phyloP scores from a whole-genome alignment of 2,113 vertebrate species.

The Chionis minor region DNA sequence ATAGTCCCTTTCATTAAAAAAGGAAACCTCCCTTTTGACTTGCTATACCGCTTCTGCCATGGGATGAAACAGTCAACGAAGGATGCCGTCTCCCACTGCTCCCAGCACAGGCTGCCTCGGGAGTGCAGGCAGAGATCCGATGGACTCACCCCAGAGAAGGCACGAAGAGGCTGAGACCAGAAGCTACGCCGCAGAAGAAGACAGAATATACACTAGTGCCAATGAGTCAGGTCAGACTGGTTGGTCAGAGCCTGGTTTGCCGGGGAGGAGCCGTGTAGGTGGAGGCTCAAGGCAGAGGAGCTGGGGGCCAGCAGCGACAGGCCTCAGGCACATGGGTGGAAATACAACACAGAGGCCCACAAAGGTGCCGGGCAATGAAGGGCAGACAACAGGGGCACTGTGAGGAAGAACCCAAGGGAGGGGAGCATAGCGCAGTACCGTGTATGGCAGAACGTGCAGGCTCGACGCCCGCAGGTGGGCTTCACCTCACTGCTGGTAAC shows the following conservation, averaged over 20 bases:
- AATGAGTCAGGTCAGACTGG: too few species aligned
- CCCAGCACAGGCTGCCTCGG: background rate
- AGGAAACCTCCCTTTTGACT: background rate
- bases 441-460: rapidly evolving
- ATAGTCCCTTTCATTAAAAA: background rate
- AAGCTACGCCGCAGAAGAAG: too few species aligned
- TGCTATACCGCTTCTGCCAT: background rate
- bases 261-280: background rate
- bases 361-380: rapidly evolving
- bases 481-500: background rate
- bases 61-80: background rate
- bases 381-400: too few species aligned
- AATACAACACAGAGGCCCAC: background rate
- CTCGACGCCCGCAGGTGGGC: rapidly evolving
- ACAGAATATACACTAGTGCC: rapidly evolving
- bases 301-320: too few species aligned
- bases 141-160: background rate
- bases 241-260: background rate
- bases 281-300: background rate
- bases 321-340: rapidly evolving
- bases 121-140: rapidly evolving
- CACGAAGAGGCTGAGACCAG: rapidly evolving
- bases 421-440: rapidly evolving
- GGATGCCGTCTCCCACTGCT: rapidly evolving
- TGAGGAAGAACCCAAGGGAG: background rate